These are phyloP conservation scores for Malthinus flaveolus DNA, from an alignment of 2,888 invertebrate species.

Conservation along the genomic window DNA sequence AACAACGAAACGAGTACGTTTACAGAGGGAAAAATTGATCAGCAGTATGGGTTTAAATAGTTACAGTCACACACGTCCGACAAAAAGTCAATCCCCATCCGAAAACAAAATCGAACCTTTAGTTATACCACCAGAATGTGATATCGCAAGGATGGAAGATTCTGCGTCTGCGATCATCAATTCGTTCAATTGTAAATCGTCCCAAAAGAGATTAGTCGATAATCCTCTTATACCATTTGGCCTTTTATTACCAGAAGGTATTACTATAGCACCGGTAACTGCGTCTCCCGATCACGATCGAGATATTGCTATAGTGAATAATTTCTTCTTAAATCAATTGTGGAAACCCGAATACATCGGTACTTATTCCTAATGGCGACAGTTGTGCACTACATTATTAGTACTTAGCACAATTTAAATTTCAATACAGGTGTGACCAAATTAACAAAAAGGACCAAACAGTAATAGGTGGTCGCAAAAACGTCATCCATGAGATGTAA, in stretches of 20 bases:
- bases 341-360: conserved; percentile 62
- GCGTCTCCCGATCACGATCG: conserved; percentile 55
- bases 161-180: conserved; percentile 9
- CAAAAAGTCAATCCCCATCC: conserved; percentile 26
- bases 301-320: conserved; percentile 58
- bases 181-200: conserved; percentile 7
- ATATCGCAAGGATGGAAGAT: conserved; percentile 24
- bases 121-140: conserved; percentile 32
- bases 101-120: conserved; percentile 31
- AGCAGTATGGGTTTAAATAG: conserved; percentile 54
- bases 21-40: conserved; percentile 58
- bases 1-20: conserved; percentile 58
- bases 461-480: neutral
- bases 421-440: conserved; percentile 1
- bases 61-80: conserved; percentile 49
- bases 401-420: conserved; percentile 11
- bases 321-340: conserved; percentile 60
- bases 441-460: neutral
- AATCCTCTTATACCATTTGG: conserved; percentile 55
- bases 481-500: conserved; percentile 2
- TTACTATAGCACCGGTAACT: conserved; percentile 55
- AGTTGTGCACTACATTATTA: conserved; percentile 18
- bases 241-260: conserved; percentile 54
- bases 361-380: conserved; percentile 49
- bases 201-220: conserved; percentile 43